Evolutionary conservation across 2,888 invertebrate genomes (phyloP), one percentile per base, ranked within the genome.

Genomic region (Synanthedon vespiformis): DNA sequence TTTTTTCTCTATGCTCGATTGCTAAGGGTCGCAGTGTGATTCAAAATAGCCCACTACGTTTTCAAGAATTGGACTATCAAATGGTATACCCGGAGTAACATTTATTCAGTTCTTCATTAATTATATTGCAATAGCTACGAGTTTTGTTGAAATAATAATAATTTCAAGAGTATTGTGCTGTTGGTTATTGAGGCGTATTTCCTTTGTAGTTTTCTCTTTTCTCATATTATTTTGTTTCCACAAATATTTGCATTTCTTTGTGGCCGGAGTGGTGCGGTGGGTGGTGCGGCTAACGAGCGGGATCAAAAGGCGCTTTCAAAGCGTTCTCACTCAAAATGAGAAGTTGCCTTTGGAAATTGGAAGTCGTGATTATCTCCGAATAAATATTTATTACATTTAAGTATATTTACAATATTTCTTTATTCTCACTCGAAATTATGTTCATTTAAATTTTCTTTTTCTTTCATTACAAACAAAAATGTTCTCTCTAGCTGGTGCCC

Each of bases 161-260:
- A 34, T 34, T 8, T 4, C 5, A 48, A 8, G 10, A 18, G 48
- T 48, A 16, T 16, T 48, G 48, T 44, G 44, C n/a, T 44, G 14
- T 44, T 34, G 34, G 34, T 44, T 72, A 71, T 70, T 67, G 70
- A 70, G 74, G 77, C 66, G 73, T 73, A 68, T 68, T 69, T 61
- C 62, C 68, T 67, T 58, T 69, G 74, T 70, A 72, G 72, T 79
- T 74, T 74, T 74, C 77, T 70, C 72, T 79, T 74, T 74, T 74
- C 77, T 70, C 72, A 80, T 75, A 82, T 82, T 82, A 83, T 75
- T 81, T 72, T 72, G 77, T 79, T 72, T 66, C 44, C 57, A 53
- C 54, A 53, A 50, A 51, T 54, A 49, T 56, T 57, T 51, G n/a
- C 52, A 48, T 54, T 16, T 53, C 16, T 41, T 27, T 50, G 55